A percentile compares a stretch with the other conserved stretches of the same genome.
phyloP scores from a whole-genome alignment of 2,113 vertebrate genomes.

The Sitta europaea region DNA sequence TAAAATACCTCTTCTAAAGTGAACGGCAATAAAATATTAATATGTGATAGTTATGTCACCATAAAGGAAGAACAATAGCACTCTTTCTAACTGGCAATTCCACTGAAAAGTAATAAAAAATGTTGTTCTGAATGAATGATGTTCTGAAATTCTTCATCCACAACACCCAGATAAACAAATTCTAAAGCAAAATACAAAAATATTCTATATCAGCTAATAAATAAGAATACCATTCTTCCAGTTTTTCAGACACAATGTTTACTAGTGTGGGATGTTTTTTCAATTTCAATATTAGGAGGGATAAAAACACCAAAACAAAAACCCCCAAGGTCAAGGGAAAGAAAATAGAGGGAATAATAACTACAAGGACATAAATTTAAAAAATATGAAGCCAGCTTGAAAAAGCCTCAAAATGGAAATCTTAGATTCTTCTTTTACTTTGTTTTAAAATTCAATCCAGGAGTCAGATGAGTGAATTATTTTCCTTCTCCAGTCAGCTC shows the following conservation, averaged over 20 bases:
- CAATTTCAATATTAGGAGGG: background rate
- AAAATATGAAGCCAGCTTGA: background rate
- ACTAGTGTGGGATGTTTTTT: background rate
- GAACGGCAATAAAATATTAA: background rate
- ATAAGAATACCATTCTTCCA: background rate
- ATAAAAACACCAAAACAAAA: background rate
- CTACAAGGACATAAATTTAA: background rate
- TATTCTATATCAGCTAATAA: background rate
- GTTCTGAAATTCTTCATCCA: background rate
- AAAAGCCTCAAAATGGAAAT: background rate
- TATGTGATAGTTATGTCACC: background rate
- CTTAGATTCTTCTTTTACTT: background rate
- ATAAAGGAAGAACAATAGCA: background rate
- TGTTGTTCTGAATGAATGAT: background rate
- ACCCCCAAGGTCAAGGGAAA: rapidly evolving
- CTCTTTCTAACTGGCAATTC: background rate
- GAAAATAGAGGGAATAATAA: background rate
- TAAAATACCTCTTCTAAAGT: background rate
- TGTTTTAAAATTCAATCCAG: background rate
- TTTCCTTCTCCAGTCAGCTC: background rate
- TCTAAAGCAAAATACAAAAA: background rate
- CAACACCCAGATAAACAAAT: background rate
- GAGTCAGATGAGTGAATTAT: background rate
- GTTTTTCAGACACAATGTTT: background rate
- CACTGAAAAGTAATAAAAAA: background rate